Base-by-base conservation (phyloP, 1,140 invertebrate species). In the Drosophila pallidifrons region DNA sequence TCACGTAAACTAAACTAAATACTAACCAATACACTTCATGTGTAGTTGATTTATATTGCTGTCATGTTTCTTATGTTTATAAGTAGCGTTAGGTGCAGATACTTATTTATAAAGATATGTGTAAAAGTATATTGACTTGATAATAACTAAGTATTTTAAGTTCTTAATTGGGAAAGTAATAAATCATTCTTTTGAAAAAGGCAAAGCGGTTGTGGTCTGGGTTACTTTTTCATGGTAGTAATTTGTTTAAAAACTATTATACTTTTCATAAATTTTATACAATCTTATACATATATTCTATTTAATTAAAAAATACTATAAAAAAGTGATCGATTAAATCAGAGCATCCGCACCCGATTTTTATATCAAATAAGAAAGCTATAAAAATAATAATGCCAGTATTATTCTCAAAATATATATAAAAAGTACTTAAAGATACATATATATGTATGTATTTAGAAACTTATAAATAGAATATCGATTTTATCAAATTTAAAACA, bases 61-160 rank as follows among this genome's bases (percentile, higher is more conserved):
- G 15, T 73, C 38, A 51, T 69, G 20, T 69, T 74, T 16, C 5
- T 38, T 69, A 45, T 8, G 38, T 73, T 59, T 49, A 45, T 72
- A 73, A 73, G 64, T 73, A 73, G 70, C 43, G 47, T 16, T 68
- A 68, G 64, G 70, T 52, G 35, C 54, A 55, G 41, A 25, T 49
- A 25, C n/a, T 16, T 16, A 35, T 35, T 41, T 49, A 32, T n/a
- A 11, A 16, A 15, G 15, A 35, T 10, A 67, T 11, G 38, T 30
- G 52, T 59, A 55, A n/a, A 71, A 20, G 11, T 51, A 54, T 43
- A 25, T 51, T 54, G 20, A 15, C 13, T 74, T 55, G 46, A 47
- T 61, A 69, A 65, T 55, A 55, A 61, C 49, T 74, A 74, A 74
- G 71, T 69, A 54, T 54, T 52, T 72, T 45, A 73, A 58, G 28